phyloP scores from a whole-genome alignment of 2,113 vertebrate species.

The Albula glossodonta region DNA sequence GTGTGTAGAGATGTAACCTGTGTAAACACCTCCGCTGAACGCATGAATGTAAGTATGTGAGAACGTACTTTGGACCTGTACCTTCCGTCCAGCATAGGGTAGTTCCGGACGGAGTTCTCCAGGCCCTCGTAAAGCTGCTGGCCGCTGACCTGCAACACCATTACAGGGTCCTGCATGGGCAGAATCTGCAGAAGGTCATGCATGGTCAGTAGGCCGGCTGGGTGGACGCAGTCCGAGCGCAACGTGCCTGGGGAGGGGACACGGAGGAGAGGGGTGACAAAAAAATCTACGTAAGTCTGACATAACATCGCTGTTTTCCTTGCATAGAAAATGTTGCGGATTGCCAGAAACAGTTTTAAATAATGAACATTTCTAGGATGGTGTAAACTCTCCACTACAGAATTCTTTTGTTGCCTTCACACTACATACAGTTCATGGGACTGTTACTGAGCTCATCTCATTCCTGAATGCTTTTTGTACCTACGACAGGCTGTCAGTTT shows the following conservation, averaged over 20 bases:
- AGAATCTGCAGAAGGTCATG: conserved; percentile 44
- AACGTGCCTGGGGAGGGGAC: conserved; percentile 30
- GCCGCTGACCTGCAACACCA: conserved; percentile 43
- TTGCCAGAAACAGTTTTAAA: too few relatives aligned
- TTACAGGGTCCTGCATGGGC: conserved; percentile 32
- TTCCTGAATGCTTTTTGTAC: too few relatives aligned
- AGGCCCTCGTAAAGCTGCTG: conserved; percentile 43
- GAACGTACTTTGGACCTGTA: not conserved
- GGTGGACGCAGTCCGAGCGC: conserved; percentile 44
- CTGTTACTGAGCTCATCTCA: too few relatives aligned
- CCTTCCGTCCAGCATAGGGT: conserved; percentile 40
- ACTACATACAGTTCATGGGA: too few relatives aligned
- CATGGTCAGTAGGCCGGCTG: conserved; percentile 46
- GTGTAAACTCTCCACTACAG: too few relatives aligned
- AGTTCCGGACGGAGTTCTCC: conserved; percentile 49
- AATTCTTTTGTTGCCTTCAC: too few relatives aligned
- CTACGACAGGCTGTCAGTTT: too few relatives aligned
- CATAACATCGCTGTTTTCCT: too few relatives aligned
- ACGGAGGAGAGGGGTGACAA: not conserved
- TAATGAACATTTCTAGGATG: too few relatives aligned
- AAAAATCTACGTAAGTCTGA: not conserved
- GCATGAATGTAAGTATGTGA: not conserved
- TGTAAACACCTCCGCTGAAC: not conserved
- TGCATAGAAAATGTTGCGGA: too few relatives aligned
- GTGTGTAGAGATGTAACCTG: too few relatives aligned